Conservation (phyloP, 2,888 invertebrate species). For the Lottia gigantea region DNA sequence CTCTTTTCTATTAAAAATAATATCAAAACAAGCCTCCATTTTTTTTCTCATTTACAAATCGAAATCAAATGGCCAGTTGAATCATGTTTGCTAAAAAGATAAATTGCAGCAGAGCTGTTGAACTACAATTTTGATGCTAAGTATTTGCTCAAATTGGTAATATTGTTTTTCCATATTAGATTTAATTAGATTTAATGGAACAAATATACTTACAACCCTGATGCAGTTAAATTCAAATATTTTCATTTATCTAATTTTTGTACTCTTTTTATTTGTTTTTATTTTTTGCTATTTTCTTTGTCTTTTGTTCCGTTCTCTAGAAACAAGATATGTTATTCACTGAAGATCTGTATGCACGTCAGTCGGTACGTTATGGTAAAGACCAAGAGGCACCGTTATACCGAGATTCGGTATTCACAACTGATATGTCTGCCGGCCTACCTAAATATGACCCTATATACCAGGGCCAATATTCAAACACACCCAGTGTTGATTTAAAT, state of each 20-base stretch:
- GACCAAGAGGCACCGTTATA: conserved; percentile 34
- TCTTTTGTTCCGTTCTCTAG: conserved; percentile 25
- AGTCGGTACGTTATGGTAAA: conserved; percentile 50
- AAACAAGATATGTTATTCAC: conserved; percentile 24
- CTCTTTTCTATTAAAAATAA: no score
- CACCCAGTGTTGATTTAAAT: conserved; percentile 63
- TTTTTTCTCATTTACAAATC: no score
- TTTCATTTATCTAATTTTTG: conserved; percentile 19
- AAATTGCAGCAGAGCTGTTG: no score
- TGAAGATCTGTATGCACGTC: conserved; percentile 55
- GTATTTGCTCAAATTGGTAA: no score
- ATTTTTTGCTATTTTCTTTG: conserved; percentile 22
- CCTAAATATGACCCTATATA: conserved; percentile 29
- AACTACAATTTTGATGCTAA: no score
- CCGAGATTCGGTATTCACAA: conserved; percentile 31
- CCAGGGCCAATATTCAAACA: conserved; percentile 34
- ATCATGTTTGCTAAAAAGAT: no score
- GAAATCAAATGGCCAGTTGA: no score
- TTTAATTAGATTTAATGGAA: no score
- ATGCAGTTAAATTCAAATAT: not conserved
- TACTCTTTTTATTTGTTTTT: conserved; percentile 17
- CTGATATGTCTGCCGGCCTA: conserved; percentile 11
- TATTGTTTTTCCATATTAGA: no score
- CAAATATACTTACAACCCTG: no score
- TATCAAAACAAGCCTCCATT: no score